Base-by-base conservation (phyloP, 2,888 invertebrate genomes). In the Furcula furcula region DNA sequence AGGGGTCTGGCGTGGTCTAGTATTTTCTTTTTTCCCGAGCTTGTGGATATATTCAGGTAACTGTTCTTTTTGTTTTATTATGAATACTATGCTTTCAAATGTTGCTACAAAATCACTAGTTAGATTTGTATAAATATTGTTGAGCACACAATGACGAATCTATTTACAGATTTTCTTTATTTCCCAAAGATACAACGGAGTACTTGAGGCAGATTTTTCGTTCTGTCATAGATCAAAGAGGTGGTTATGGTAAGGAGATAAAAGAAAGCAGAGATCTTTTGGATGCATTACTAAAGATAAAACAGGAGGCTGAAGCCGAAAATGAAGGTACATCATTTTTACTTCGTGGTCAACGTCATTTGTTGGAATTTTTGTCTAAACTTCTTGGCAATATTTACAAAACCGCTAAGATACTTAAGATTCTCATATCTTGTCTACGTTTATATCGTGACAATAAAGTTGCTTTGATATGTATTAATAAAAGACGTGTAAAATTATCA, bases 11-110 rank as follows among this genome's bases (percentile, higher is more conserved):
- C 45, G 1, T 73, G 70, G 70, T 56, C 58, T 11, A 63, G 65
- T 33, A 71, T 76, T 14, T 79, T 78, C 59, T 78, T 76, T 46
- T 52, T 62, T 3, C 78, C 78, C 0, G 56, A 63, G 16, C 33
- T 75, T 1, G 72, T 68, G 0, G 65, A 72, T 37, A 28, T 64
- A 9, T 69, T 73, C 14, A 36, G 73, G 75, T 74, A 34, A 33
- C 25, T 5, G 1, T 2, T 9, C 3, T 4, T 26, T 16, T 16
- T 6, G 16, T 4, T 16, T 16, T 16, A 4, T 16, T 16, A 16
- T 16, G 3, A 16, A 4, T 16, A 6, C 3, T 4, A 5, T 5
- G 9, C 21, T 21, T 5, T 21, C 7, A 21, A 3, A 7, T 21
- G 3, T 5, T n/a, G 7, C 5, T 5, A 7, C 4, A 4, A 5